Conservation (phyloP, 2,797 vertebrate genomes). For the Paratrypauchen microcephalus region DNA sequence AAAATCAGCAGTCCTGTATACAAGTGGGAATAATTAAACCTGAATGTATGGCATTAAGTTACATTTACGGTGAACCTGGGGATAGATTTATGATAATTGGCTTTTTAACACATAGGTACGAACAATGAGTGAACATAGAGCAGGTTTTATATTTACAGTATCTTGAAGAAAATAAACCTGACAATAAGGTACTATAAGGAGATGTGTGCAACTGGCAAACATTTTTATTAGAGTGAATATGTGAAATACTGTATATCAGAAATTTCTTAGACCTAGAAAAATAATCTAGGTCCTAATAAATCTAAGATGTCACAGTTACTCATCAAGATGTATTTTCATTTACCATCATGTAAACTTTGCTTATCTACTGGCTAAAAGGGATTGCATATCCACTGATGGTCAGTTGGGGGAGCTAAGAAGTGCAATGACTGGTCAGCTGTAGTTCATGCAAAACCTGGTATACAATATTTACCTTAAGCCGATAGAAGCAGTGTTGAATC, state of each 20-base stretch:
- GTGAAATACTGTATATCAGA: no score
- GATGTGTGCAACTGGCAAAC: background rate
- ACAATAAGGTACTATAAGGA: background rate
- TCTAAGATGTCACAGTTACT: background rate
- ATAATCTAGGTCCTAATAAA: background rate
- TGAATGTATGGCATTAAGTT: conserved; percentile 1
- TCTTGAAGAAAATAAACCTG: background rate
- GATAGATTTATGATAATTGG: conserved; percentile 6
- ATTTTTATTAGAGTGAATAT: background rate
- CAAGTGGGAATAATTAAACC: conserved; percentile 8
- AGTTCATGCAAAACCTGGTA: background rate
- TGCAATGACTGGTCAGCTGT: background rate
- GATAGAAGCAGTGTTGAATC: conserved; percentile 85
- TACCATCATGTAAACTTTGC: background rate
- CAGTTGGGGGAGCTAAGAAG: conserved; percentile 13
- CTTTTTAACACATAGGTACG: background rate
- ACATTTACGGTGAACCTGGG: conserved; percentile 1
- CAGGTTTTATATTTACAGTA: background rate
- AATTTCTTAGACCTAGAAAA: background rate
- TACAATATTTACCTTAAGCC: conserved; percentile 83
- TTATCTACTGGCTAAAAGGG: background rate
- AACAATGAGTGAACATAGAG: background rate
- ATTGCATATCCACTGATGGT: background rate
- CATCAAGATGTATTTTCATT: background rate
- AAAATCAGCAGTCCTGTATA: conserved; percentile 29